Evolutionary conservation across 2,888 invertebrate genomes (phyloP), one percentile per base, ranked within the genome.

Genomic region (Embidobia sp.): DNA sequence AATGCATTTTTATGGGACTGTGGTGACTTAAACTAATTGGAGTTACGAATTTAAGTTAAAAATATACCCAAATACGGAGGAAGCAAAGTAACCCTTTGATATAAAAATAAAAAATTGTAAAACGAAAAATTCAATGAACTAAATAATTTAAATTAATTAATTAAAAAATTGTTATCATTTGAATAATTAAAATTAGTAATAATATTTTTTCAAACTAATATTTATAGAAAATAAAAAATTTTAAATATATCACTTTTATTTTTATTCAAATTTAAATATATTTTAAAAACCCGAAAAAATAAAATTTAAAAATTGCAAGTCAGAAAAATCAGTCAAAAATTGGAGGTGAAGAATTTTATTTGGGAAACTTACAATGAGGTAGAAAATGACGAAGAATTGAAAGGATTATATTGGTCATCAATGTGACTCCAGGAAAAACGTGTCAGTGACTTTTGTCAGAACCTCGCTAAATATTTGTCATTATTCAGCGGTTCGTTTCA

Each of bases 391-490:
- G 33, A 44, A 15, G 15, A 49, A 31, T 42, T 53, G 18, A 66
- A 66, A 66, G 53, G 66, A 66, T 66, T 66, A 53, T 22, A 51
- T 13, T 66, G 35, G 35, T 51, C 64, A 53, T 64, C 53, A 44
- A n/a, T 33, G 27, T 19, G 26, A 51, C 42, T 33, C 44, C 27
- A 13, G 44, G 44, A 64, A 66, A 53, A 42, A 37, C 29, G 55
- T 46, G 55, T 55, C 66, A 29, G 46, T 46, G 55, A 53, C 66
- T 53, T 67, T 61, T 74, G 74, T 61, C 40, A 48, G 40, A 29
- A 35, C 11, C 53, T 59, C 37, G 67, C 74, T 67, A 74, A 74
- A 67, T 51, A 66, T 35, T 53, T 61, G 61, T 67, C 66, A 61
- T 61, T 74, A 67, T 67, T 74, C 55, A 46, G 44, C 31, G 26